A percentile compares a stretch with the other conserved stretches of the same genome.
phyloP scores from a whole-genome alignment of 2,888 invertebrate species.

The Adineta ricciae region DNA sequence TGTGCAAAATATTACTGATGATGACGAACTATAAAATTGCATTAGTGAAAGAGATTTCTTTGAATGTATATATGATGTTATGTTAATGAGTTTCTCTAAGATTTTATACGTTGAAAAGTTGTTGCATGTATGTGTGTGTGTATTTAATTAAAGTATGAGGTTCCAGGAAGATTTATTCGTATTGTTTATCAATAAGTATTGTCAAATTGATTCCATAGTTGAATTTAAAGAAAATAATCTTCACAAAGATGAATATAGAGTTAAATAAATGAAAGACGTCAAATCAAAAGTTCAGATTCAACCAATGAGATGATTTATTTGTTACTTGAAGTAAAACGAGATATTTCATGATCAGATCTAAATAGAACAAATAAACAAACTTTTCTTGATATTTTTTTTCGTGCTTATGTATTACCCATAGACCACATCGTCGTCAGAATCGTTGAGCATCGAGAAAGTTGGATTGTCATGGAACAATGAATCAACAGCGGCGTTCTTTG shows the following conservation, averaged over 20 bases:
- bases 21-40: neutral
- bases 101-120: neutral
- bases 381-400: no score
- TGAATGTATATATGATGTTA: neutral
- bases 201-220: no score
- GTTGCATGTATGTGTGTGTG: neutral
- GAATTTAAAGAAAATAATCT: no score
- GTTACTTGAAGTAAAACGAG: neutral
- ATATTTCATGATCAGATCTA: slow-evolving; percentile 14
- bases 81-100: neutral
- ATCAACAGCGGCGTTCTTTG: slow-evolving; percentile 66
- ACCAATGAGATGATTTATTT: neutral
- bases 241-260: no score
- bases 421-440: slow-evolving; percentile 81
- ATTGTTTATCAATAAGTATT: no score
- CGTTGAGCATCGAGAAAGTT: slow-evolving; percentile 93
- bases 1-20: neutral
- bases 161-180: neutral
- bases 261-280: neutral
- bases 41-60: neutral
- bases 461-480: slow-evolving; percentile 89
- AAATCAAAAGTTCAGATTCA: neutral
- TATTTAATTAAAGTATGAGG: neutral
- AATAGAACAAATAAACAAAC: neutral
- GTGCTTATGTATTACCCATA: slow-evolving; percentile 58